Evolutionary conservation across 2,888 invertebrate species (phyloP), one percentile per base, ranked within the genome.

Genomic region (Flexamia atlantica): DNA sequence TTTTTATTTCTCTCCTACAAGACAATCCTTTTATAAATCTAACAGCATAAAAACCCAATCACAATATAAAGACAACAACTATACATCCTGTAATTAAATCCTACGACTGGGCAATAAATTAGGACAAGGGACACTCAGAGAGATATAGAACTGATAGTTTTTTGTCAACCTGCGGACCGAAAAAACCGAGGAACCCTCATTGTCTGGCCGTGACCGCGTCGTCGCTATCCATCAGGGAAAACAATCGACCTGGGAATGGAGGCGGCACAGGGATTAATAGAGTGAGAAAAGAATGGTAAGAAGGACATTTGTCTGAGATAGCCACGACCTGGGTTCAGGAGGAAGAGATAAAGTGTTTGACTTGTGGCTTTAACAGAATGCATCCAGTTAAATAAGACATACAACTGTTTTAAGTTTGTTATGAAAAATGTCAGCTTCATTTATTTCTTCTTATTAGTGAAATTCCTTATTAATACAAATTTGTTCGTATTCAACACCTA

Each of bases 221-320:
- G 64, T 64, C 28, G 64, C 28, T 57, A 64, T 64, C 9, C n/a
- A 64, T 64, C 64, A 64, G 64, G 14, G 57, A 57, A 53, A 64
- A 64, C 64, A 64, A 64, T 64, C 64, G 64, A 64, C 5, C 28
- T 30, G 28, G 14, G 64, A 30, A 64, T 14, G 64, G 30, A 30
- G 28, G 64, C 57, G 57, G 57, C 64, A 64, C 64, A 64, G 64
- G 64, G 57, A 64, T 64, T 64, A 64, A 64, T 64, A 64, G 64
- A 64, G 64, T 64, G 64, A 14, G 64, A 17, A 64, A n/a, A 30
- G 5, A 64, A 28, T 28, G 64, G 64, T 14, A 25, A 14, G 25
- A 23, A 23, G 20, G 57, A 64, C 64, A 64, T 28, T 28, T 64
- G 64, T 64, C 57, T 57, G 25, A 23, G 30, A 64, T 57, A 57